phyloP scores from a whole-genome alignment of 2,888 invertebrate genomes.

The Dolichomitus sp. region DNA sequence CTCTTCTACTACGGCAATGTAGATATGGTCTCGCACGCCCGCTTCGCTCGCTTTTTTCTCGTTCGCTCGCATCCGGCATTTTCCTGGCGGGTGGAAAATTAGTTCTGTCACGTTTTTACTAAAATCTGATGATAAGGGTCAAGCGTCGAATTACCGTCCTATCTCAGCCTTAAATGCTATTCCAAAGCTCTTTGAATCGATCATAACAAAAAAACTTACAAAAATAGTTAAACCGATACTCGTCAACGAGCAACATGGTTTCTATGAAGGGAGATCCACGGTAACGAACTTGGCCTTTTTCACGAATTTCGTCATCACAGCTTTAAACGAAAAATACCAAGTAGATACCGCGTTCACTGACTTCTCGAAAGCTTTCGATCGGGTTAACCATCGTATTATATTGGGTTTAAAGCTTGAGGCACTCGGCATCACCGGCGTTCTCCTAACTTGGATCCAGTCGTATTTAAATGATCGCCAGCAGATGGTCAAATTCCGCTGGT shows the following conservation, averaged over 20 bases:
- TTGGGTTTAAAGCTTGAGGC: background rate
- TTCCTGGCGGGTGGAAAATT: background rate
- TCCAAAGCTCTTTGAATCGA: background rate
- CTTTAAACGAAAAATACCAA: background rate
- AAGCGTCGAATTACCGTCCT: background rate
- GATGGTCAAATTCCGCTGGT: background rate
- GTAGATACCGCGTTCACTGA: background rate
- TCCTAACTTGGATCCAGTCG: background rate
- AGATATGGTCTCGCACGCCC: background rate
- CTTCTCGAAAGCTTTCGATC: constrained; percentile 23
- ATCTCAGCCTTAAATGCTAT: background rate
- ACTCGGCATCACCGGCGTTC: constrained; percentile 4
- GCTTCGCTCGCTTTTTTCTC: background rate
- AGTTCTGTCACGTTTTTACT: background rate
- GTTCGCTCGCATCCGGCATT: background rate
- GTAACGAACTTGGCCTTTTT: background rate
- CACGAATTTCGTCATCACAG: background rate
- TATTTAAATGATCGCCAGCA: constrained; percentile 3
- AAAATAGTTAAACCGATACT: background rate
- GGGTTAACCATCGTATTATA: constrained; percentile 8
- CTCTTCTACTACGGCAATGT: background rate
- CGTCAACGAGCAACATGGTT: background rate
- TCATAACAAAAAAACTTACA: background rate
- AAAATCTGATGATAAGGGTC: background rate
- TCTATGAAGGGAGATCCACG: background rate